A percentile compares a stretch with the other conserved stretches of the same genome.
phyloP scores from a whole-genome alignment of 2,797 vertebrate species.

The Chloroceryle inda region DNA sequence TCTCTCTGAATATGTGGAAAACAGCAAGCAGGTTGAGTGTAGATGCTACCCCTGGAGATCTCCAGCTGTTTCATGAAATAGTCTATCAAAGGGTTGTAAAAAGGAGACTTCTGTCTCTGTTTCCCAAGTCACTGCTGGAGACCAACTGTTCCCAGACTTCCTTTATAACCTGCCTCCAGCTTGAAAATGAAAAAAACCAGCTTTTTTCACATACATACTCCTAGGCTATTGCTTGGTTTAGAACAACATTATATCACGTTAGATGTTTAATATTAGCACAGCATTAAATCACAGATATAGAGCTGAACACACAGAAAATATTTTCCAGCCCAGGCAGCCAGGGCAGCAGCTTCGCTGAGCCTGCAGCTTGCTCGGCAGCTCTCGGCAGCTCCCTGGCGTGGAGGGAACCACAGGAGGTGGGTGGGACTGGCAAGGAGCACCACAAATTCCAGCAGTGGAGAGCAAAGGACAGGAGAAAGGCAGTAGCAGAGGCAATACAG shows the following conservation, averaged over 20 bases:
- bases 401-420: fast-evolving
- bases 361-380: not conserved
- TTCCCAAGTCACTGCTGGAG: not conserved
- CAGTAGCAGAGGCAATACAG: not conserved
- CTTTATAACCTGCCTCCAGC: not conserved
- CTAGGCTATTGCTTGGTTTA: not conserved
- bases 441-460: not conserved
- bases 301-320: not conserved
- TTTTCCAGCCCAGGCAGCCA: not conserved
- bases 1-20: not conserved
- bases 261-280: not conserved
- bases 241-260: not conserved
- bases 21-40: not conserved
- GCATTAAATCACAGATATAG: not conserved
- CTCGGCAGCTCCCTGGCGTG: not conserved
- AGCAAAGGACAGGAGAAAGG: not conserved
- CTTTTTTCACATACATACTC: not conserved
- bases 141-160: not conserved
- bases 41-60: not conserved
- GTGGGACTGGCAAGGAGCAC: not conserved
- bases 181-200: not conserved
- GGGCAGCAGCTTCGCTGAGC: not conserved
- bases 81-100: not conserved
- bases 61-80: not conserved
- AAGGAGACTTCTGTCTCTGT: not conserved